These are phyloP conservation scores for Cynaeus angustus DNA, from an alignment of 2,888 invertebrate genomes.

Conservation along the genomic window DNA sequence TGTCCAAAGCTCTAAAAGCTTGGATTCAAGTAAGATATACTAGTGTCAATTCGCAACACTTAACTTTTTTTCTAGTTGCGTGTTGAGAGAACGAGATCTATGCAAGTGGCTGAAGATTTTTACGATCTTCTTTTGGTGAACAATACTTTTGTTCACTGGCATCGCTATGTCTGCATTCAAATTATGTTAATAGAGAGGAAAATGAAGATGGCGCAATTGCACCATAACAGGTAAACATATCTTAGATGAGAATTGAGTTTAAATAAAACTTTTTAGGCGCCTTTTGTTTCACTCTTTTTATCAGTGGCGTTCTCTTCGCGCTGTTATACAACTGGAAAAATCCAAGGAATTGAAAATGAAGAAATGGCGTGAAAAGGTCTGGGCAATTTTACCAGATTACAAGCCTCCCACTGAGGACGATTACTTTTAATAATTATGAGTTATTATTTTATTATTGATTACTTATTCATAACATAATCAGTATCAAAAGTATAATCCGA, in stretches of 20 bases:
- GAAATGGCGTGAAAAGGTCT: conserved; percentile 82
- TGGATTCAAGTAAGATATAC: conserved; percentile 72
- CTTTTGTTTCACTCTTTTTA: conserved; percentile 71
- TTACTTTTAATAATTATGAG: conserved; percentile 23
- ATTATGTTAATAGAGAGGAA: conserved; percentile 59
- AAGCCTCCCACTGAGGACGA: conserved; percentile 69
- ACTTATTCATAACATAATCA: conserved; percentile 71
- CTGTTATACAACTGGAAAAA: conserved; percentile 77
- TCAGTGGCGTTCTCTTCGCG: conserved; percentile 79
- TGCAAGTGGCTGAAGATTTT: conserved; percentile 83
- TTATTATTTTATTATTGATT: conserved; percentile 36
- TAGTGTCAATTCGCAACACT: neutral
- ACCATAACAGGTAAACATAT: conserved; percentile 72
- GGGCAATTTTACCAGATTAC: conserved; percentile 82
- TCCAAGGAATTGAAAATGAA: conserved; percentile 81
- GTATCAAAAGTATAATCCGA: conserved; percentile 79
- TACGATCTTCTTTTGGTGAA: conserved; percentile 73
- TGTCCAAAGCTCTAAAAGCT: conserved; percentile 70
- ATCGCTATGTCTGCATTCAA: conserved; percentile 61
- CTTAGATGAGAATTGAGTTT: neutral
- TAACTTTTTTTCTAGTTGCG: conserved; percentile 67
- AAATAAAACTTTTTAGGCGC: conserved; percentile 58
- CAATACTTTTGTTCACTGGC: conserved; percentile 65
- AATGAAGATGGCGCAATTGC: conserved; percentile 69
- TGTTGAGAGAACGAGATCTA: conserved; percentile 72